These are phyloP conservation scores for Dunckerocampus dactyliophorus DNA, from an alignment of 2,113 vertebrate species.

Conservation along the genomic window DNA sequence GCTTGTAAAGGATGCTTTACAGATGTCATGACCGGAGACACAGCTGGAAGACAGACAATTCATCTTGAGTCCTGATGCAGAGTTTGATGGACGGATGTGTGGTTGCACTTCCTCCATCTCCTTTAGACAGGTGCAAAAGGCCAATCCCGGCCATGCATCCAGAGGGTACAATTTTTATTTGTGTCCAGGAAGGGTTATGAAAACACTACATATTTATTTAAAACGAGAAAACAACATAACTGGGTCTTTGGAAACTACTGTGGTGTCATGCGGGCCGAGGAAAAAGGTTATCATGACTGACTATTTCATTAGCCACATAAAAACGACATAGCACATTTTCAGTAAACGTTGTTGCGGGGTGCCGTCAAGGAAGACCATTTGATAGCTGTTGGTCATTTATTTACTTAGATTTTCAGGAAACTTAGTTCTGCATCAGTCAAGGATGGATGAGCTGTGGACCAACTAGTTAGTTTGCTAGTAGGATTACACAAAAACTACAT, in stretches of 20 bases:
- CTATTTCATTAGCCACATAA: too few relatives aligned
- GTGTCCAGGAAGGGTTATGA: not conserved
- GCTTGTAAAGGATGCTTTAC: slow-evolving; percentile 5
- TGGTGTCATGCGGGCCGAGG: too few relatives aligned
- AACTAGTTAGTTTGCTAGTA: not conserved
- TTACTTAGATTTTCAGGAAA: too few relatives aligned
- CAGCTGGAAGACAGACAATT: not conserved
- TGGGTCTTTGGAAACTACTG: not conserved
- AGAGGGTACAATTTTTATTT: not conserved
- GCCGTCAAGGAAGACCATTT: not conserved
- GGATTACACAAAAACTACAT: too few relatives aligned
- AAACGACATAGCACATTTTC: too few relatives aligned
- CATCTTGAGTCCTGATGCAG: not conserved
- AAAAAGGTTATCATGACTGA: too few relatives aligned
- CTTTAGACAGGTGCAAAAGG: not conserved
- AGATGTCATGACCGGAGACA: slow-evolving; percentile 12
- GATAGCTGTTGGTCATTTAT: not conserved
- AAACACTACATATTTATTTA: slow-evolving; percentile 3
- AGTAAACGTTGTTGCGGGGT: too few relatives aligned
- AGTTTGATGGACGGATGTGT: not conserved
- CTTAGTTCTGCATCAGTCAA: too few relatives aligned
- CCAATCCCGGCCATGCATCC: not conserved
- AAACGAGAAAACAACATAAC: not conserved
- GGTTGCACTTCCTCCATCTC: not conserved
- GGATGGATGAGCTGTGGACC: too few relatives aligned